Base-by-base conservation (phyloP, 2,888 invertebrate species). In the Anticlea derivata region DNA sequence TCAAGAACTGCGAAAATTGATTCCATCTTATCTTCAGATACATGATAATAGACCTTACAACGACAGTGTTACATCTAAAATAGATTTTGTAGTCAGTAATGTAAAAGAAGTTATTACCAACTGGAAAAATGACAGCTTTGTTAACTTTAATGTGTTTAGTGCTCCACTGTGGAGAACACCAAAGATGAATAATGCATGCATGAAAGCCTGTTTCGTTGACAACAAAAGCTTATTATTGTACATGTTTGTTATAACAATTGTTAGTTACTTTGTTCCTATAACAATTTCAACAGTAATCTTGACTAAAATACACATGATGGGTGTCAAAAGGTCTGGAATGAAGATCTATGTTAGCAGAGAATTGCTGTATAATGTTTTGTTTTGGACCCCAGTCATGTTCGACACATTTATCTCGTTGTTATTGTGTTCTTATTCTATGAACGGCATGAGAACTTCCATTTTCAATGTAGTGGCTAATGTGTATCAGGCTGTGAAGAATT, bases 381-480 rank as follows among this genome's bases (percentile, higher is more conserved):
- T 91, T 62, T 91, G 91, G 91, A 84, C 83, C 10, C 90, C 90
- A 0, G 82, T 86, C 0, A 83, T 89, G 80, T 83, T 91, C 64
- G 88, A 91, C 53, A 84, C 84, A 23, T 81, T 87, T 63, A 48
- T 91, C 4, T 85, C 89, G 0, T 58, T 88, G 7, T 66, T 86
- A 35, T 53, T 86, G 27, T 91, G 91, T 69, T 78, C 86, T 0
- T 86, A 83, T 51, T 65, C 79, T 1, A 83, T 78, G 72, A 74
- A 81, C 49, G 77, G 81, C 1, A 72, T 72, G 55, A 74, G 80
- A 49, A 80, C 84, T 13, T 82, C 86, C 1, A 61, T 89, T 46
- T 80, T 91, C 10, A 85, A 83, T 65, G 69, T 83, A 0, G 68
- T 86, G n/a, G 89, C 90, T 0, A 91, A 91, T 71, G 67, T 89